Evolutionary conservation across 2,888 invertebrate genomes (phyloP), one percentile per base, ranked within the genome.

Genomic region (Nycteola revayana): DNA sequence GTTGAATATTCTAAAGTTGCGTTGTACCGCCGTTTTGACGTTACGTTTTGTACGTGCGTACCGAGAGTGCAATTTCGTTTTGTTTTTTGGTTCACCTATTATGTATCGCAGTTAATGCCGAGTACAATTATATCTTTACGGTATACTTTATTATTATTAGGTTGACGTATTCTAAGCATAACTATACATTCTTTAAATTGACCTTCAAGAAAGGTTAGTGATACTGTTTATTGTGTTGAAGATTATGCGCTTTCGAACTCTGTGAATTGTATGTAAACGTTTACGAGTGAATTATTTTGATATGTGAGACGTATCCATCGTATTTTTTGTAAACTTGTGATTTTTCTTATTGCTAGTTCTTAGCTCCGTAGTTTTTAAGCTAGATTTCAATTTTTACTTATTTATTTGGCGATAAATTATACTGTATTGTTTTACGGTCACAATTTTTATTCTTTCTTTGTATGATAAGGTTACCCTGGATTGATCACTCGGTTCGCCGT

Each of bases 141-240:
- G 66, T 75, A 72, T 73, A 68, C 67, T 78, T 75, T 78, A 77
- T 75, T 66, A 47, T 47, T 41, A 45, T 82, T 85, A 82, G 79
- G 81, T 84, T 77, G 66, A 76, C 71, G 72, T 81, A 79, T 79
- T 79, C 64, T 85, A 84, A 81, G 85, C 81, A 75, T 85, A 86
- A 83, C 84, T 82, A 84, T 85, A 88, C 87, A 87, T 88, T 88
- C 87, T 88, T 83, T 85, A 65, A 69, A 86, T 87, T 87, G 85
- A 88, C 88, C 88, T 88, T 87, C 78, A 72, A 51, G 85, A 72
- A 87, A 88, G 88, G 88, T 88, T 88, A 87, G 88, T 88, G 88
- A 88, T 88, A 88, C 77, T 85, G 82, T 69, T 80, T 79, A 75
- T 73, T 75, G 70, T 76, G 80, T 73, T 73, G 68, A 68, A 72